These are phyloP conservation scores for Oncorhynchus mykiss DNA, from an alignment of 2,113 vertebrate genomes.

Conservation along the genomic window DNA sequence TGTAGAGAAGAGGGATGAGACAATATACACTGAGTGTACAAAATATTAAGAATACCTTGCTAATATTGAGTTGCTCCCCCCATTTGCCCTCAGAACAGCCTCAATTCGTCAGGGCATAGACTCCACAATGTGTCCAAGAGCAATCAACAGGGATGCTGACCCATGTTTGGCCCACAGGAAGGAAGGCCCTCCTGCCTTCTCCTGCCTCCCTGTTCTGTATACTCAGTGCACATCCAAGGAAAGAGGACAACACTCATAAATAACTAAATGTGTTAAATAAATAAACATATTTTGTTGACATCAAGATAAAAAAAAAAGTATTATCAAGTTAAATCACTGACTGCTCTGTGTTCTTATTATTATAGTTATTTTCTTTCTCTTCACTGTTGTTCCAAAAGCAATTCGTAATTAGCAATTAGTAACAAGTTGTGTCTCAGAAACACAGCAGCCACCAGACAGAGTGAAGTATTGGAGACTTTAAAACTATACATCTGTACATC, in stretches of 20 bases:
- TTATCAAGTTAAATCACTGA: constrained; percentile 29
- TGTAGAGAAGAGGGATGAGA: too few relatives aligned
- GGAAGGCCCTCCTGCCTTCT: too few relatives aligned
- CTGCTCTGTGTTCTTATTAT: constrained; percentile 14
- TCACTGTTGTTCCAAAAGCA: constrained; percentile 28
- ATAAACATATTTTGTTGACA: constrained; percentile 26
- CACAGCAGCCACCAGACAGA: not conserved
- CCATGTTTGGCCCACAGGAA: too few relatives aligned
- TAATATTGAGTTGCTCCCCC: too few relatives aligned
- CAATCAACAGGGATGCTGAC: too few relatives aligned
- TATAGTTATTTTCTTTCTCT: constrained; percentile 12
- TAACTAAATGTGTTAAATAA: not conserved
- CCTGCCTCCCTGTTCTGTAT: too few relatives aligned
- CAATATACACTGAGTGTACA: not conserved
- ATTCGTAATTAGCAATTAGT: constrained; percentile 17
- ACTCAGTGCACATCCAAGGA: not conserved
- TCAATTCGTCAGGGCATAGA: too few relatives aligned
- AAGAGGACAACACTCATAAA: not conserved
- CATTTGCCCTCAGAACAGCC: too few relatives aligned
- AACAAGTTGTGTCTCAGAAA: constrained; percentile 34
- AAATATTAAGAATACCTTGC: too few relatives aligned
- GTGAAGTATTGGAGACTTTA: constrained; percentile 15
- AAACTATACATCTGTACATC: constrained; percentile 28
- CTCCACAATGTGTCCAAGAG: too few relatives aligned
- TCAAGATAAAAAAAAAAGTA: constrained; percentile 51